Evolutionary conservation across 1,140 invertebrate species (phyloP).

Genomic region (Macrobrachium rosenbergii): DNA sequence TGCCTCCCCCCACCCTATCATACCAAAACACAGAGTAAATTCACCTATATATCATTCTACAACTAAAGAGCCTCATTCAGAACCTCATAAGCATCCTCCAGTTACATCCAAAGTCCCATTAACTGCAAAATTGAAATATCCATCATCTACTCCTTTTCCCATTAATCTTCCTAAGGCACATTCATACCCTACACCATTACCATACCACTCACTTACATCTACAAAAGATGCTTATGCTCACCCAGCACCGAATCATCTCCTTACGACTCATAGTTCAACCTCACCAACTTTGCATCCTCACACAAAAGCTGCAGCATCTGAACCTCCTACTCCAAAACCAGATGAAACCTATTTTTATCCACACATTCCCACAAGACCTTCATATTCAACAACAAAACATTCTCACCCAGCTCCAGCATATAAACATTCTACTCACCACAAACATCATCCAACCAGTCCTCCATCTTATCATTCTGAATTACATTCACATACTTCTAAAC

Average conservation of each 20-base stretch:
- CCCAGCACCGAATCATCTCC: background rate
- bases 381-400: too few relatives aligned
- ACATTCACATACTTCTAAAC: background rate
- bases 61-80: too few relatives aligned
- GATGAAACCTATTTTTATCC: background rate
- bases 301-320: background rate
- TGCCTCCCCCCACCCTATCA: background rate
- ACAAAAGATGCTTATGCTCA: background rate
- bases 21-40: background rate
- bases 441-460: too few relatives aligned
- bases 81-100: background rate
- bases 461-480: too few relatives aligned
- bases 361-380: too few relatives aligned
- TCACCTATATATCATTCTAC: background rate
- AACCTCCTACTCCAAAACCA: background rate
- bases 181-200: slow-evolving; percentile 36
- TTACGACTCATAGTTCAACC: background rate
- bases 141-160: slow-evolving; percentile 35
- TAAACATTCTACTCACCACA: too few relatives aligned
- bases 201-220: slow-evolving; percentile 48
- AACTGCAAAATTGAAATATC: slow-evolving; percentile 4
- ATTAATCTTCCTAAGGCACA: background rate
- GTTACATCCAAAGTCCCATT: background rate
- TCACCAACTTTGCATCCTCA: background rate
- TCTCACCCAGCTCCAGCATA: too few relatives aligned